A percentile compares a stretch with the other conserved stretches of the same genome.
Conservation (phyloP, 30 jellyfish, hydroid and myxozoan genomes). For the Aurelia sp. region DNA sequence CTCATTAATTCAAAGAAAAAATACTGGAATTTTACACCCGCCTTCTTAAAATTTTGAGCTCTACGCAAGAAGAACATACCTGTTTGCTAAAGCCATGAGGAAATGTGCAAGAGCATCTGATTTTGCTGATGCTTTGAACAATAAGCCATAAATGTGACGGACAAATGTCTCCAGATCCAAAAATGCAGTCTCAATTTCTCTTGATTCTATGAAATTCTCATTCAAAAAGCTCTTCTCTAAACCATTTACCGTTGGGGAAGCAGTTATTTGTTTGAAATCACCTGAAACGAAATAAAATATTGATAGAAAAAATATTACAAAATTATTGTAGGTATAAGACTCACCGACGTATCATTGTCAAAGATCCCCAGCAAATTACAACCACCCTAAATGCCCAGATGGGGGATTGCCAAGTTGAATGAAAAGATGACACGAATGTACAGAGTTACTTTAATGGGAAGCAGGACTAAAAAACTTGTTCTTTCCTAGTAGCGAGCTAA, state of each 20-base stretch:
- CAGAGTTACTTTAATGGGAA: no score
- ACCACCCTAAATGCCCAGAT: no score
- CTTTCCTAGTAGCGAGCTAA: no score
- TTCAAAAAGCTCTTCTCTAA: not conserved
- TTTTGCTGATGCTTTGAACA: conserved; percentile 65
- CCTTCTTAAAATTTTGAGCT: no score
- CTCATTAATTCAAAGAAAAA: no score
- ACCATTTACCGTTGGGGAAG: not conserved
- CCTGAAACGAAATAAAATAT: not conserved
- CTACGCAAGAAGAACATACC: conserved; percentile 30
- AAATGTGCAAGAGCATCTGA: conserved; percentile 76
- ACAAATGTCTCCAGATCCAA: conserved; percentile 53
- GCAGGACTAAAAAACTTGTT: no score
- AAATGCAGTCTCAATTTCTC: conserved; percentile 6
- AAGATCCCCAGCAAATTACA: no score
- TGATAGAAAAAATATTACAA: not conserved
- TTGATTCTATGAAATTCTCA: conserved; percentile 25
- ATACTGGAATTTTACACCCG: no score
- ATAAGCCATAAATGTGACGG: conserved; percentile 41
- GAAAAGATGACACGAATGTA: no score
- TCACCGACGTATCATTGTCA: no score
- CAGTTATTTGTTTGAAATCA: not conserved
- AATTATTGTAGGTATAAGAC: not conserved
- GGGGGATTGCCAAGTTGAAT: no score
- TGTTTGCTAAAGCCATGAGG: conserved; percentile 69